Evolutionary conservation across 2,113 vertebrate genomes (phyloP).

Genomic region (Ochotona princeps): DNA sequence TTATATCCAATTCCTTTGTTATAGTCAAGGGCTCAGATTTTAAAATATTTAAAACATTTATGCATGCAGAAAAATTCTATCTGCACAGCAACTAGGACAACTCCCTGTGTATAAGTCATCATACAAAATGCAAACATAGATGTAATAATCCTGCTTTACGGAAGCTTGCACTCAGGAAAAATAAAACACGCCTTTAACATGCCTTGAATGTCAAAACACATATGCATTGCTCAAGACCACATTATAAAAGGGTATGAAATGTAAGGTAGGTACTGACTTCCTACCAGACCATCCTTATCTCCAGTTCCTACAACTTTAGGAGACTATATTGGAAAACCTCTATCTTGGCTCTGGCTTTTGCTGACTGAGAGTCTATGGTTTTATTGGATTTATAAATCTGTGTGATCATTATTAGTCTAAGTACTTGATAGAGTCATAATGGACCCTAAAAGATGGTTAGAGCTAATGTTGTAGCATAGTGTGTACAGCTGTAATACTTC

Average conservation of each 20-base stretch:
- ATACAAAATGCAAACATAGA: not conserved
- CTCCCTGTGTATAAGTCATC: not conserved
- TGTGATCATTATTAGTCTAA: not conserved
- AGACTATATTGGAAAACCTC: not conserved
- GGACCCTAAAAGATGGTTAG: not conserved
- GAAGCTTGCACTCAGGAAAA: not conserved
- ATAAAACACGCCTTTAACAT: not conserved
- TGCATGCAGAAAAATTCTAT: not conserved
- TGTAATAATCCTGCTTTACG: not conserved
- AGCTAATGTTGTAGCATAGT: too few species aligned
- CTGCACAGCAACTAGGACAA: not conserved
- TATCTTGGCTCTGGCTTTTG: not conserved
- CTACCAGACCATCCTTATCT: not conserved
- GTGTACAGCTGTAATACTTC: too few species aligned
- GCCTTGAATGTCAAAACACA: not conserved
- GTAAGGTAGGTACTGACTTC: not conserved
- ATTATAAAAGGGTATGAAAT: not conserved
- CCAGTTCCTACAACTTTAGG: not conserved
- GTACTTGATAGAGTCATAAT: not conserved
- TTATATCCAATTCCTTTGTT: not conserved
- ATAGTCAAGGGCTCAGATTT: not conserved
- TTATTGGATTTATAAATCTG: not conserved
- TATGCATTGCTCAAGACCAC: not conserved
- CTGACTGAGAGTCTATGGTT: not conserved
- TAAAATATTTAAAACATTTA: not conserved